Evolutionary conservation across 2,888 invertebrate species (phyloP), one percentile per base, ranked within the genome.

Genomic region (Dinocampus coccinellae): DNA sequence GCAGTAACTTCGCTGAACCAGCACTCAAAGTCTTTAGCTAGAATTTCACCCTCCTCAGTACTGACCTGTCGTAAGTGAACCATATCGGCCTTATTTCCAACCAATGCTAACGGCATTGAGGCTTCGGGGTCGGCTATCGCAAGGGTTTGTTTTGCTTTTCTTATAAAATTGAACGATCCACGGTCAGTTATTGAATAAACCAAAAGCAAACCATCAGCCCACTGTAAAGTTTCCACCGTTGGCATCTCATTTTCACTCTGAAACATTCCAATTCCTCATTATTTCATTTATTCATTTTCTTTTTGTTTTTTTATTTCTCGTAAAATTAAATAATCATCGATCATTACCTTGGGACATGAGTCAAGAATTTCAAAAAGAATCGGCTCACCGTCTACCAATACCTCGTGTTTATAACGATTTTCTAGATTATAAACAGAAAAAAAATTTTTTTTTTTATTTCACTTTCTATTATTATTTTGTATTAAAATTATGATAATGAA

Each of bases 161-260:
- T 91, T 69, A 96, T 92, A 84, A 93, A 95, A 86, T 94, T 93
- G 88, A 97, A 96, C 29, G 96, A 95, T 76, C 91, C 90, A 62
- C 95, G 90, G 87, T 97, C 97, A 0, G 94, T 97, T 83, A 97
- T 95, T 63, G 97, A 96, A 88, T 97, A 97, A 33, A 97, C 95
- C 55, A 97, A 89, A 68, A 96, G 91, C 71, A 96, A 89, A 0
- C 96, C 97, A 85, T 97, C 97, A 0, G 96, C 97, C 97, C 97
- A 97, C 83, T 94, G 93, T 26, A 96, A 89, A 70, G 93, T 90
- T 55, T 96, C 96, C 75, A 89, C 90, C 72, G 91, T 90, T 10
- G 95, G 94, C 70, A 94, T 87, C 77, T 95, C 95, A 58, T 93
- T 92, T 75, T 91, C 90, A 77, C 90, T 92, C 94, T 95, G 88